Evolutionary conservation across 2,888 invertebrate genomes (phyloP).

Genomic region (Leptopterna dolabrata): DNA sequence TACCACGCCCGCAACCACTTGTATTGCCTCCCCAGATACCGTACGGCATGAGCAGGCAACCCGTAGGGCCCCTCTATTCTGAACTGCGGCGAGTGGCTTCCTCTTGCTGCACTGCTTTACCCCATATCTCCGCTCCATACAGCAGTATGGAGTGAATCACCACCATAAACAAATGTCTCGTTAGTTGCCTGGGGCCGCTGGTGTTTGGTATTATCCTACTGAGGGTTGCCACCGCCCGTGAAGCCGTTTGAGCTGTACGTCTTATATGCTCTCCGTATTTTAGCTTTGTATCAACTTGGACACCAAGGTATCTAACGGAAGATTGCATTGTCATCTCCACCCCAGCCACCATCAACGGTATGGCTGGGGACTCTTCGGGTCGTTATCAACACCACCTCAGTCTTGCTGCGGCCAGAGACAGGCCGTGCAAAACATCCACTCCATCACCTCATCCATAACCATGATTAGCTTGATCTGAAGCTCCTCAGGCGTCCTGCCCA

Average conservation of each 20-base stretch:
- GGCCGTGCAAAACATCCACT: conserved; percentile 58
- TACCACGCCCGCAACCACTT: conserved; percentile 63
- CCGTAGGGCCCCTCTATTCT: conserved; percentile 60
- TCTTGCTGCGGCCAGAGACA: conserved; percentile 6
- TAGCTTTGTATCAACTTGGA: conserved; percentile 58
- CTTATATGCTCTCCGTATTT: conserved; percentile 59
- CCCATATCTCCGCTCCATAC: no score
- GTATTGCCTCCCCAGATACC: conserved; percentile 61
- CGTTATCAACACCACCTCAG: conserved; percentile 59
- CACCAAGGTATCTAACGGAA: conserved; percentile 41
- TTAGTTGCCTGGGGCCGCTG: conserved; percentile 45
- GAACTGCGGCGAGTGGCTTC: conserved; percentile 56
- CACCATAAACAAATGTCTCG: background rate
- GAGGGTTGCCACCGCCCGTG: conserved; percentile 53
- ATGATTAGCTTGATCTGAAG: conserved; percentile 44
- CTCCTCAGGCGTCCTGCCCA: conserved; percentile 21
- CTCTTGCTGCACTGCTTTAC: conserved; percentile 55
- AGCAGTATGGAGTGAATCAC: conserved; percentile 8
- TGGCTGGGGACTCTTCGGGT: conserved; percentile 47
- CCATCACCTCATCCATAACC: conserved; percentile 45
- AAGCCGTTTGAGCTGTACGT: conserved; percentile 56
- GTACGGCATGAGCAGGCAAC: conserved; percentile 61
- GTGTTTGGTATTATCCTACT: conserved; percentile 62
- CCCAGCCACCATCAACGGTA: background rate
- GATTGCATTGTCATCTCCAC: background rate